These are phyloP conservation scores for Drosophila algonquin DNA, from an alignment of 2,888 invertebrate genomes.

Conservation along the genomic window DNA sequence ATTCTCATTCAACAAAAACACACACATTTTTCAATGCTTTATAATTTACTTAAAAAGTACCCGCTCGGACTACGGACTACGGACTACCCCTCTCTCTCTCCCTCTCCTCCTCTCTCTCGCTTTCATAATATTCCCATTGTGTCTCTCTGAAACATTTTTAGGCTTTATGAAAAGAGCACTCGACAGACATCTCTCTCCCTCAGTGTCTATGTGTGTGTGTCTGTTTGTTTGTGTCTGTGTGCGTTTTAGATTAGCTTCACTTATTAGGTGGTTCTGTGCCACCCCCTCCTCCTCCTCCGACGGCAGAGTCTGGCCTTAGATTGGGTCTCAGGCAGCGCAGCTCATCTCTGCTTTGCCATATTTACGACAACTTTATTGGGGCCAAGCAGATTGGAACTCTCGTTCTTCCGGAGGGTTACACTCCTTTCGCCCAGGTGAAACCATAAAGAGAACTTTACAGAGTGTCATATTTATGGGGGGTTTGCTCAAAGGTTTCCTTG, in stretches of 20 bases:
- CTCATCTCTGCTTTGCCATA: conserved; percentile 2
- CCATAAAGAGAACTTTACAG: not conserved
- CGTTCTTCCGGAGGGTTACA: no score
- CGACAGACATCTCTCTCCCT: not conserved
- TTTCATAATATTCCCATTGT: conserved; percentile 57
- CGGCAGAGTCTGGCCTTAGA: conserved; percentile 28
- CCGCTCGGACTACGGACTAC: no score
- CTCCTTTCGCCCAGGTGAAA: not conserved
- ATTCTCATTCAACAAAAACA: conserved; percentile 22
- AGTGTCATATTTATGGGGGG: not conserved
- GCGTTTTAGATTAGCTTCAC: conserved; percentile 52
- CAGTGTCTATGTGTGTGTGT: not conserved
- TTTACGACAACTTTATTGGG: conserved; percentile 63
- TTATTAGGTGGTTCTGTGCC: conserved; percentile 48
- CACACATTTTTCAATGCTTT: conserved; percentile 48
- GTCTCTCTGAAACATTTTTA: conserved; percentile 45
- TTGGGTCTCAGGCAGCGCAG: conserved; percentile 27
- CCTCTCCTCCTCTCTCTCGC: conserved; percentile 23
- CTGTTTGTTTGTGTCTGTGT: conserved; percentile 20
- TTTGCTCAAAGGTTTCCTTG: not conserved
- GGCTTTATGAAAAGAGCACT: conserved; percentile 36
- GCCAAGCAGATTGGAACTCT: conserved; percentile 38
- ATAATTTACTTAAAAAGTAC: conserved; percentile 67
- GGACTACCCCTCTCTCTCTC: not conserved
- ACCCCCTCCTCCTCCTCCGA: not conserved